phyloP scores from a whole-genome alignment of 2,888 invertebrate species.

The Scaptomyza flava region DNA sequence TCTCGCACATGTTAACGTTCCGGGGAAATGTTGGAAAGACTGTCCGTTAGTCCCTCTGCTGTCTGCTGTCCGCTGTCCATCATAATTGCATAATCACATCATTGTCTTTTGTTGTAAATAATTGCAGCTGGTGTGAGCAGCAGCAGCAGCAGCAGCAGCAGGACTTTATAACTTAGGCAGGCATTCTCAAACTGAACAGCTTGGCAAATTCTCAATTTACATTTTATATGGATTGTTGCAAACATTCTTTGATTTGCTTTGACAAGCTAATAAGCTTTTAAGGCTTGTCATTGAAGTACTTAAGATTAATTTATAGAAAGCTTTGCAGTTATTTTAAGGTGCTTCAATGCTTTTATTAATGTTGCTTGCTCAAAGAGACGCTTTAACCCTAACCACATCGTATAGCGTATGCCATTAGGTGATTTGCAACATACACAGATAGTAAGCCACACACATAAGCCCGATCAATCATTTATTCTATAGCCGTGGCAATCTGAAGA shows the following conservation, averaged over 20 bases:
- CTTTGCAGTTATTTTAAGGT: neutral
- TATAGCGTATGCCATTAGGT: constrained; percentile 15
- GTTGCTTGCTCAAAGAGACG: constrained; percentile 1
- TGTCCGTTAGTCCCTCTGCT: neutral
- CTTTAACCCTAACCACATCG: neutral
- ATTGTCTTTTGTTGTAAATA: constrained; percentile 27
- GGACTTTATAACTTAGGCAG: constrained; percentile 8
- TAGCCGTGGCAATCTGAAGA: constrained; percentile 53
- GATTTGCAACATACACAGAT: constrained; percentile 7
- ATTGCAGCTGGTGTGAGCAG: constrained; percentile 24
- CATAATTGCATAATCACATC: constrained; percentile 52
- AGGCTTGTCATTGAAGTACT: no score
- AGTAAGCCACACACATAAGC: neutral
- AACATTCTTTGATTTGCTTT: neutral
- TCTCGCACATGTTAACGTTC: constrained; percentile 30
- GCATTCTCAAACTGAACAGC: neutral
- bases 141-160: no score
- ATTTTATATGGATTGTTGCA: constrained; percentile 6
- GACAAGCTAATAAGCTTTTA: neutral
- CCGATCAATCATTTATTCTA: constrained; percentile 49
- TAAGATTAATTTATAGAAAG: neutral
- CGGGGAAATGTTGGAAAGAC: neutral
- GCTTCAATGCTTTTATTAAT: neutral
- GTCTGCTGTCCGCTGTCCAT: neutral
- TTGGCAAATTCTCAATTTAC: neutral